Conservation (phyloP, 1,140 invertebrate genomes). For the Dryas iulia region DNA sequence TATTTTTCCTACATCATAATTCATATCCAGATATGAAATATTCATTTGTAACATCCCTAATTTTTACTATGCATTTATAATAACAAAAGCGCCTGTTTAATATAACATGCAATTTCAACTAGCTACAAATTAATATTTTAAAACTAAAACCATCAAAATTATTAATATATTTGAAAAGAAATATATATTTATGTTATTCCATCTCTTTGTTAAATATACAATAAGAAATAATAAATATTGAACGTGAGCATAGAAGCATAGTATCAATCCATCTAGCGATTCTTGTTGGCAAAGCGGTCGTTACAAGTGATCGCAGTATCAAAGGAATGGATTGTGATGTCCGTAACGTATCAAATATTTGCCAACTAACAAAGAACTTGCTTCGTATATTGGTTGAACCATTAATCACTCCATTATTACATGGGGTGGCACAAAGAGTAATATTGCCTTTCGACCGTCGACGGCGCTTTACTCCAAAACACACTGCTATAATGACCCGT, state of each 20-base stretch:
- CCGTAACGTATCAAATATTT: conserved; percentile 62
- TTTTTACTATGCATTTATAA: too few relatives aligned
- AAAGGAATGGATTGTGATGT: conserved; percentile 55
- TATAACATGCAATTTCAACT: too few relatives aligned
- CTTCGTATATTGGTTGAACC: conserved; percentile 51
- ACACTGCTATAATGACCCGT: conserved; percentile 55
- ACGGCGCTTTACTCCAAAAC: conserved; percentile 51
- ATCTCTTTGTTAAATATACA: too few relatives aligned
- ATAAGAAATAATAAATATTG: background rate
- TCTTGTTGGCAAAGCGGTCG: background rate
- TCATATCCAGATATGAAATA: too few relatives aligned
- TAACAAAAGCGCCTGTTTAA: too few relatives aligned
- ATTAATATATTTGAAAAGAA: too few relatives aligned
- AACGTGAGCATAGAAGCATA: background rate
- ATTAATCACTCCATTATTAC: conserved; percentile 70
- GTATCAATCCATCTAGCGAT: background rate
- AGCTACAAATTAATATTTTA: too few relatives aligned
- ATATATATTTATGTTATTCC: too few relatives aligned
- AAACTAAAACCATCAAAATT: too few relatives aligned
- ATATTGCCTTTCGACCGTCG: conserved; percentile 59
- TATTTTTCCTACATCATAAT: too few relatives aligned
- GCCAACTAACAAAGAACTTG: conserved; percentile 61
- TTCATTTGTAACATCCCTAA: too few relatives aligned
- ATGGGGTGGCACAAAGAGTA: conserved; percentile 53
- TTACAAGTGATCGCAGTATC: conserved; percentile 36